These are phyloP conservation scores for Xestia ashworthii DNA, from an alignment of 2,888 invertebrate genomes.

Conservation along the genomic window DNA sequence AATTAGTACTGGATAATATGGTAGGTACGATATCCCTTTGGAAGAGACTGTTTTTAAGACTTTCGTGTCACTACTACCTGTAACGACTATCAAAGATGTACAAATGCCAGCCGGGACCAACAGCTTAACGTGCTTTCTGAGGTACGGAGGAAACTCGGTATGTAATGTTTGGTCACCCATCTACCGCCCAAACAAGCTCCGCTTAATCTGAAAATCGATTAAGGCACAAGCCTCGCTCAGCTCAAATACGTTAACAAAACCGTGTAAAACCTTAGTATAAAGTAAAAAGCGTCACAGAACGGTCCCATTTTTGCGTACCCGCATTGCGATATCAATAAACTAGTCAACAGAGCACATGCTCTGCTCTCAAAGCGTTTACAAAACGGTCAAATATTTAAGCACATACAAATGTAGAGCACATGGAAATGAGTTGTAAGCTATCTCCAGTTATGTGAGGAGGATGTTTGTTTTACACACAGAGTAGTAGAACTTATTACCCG, in stretches of 20 bases:
- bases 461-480: slow-evolving; percentile 17
- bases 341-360: slow-evolving; percentile 25
- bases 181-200: neutral
- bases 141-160: too few relatives aligned
- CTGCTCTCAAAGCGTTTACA: slow-evolving; percentile 24
- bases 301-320: neutral
- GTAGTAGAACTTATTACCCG: neutral
- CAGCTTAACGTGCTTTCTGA: too few relatives aligned
- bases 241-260: neutral
- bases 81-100: too few relatives aligned
- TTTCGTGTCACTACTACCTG: too few relatives aligned
- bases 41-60: too few relatives aligned
- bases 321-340: slow-evolving; percentile 51
- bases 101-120: too few relatives aligned
- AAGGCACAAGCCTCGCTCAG: too few relatives aligned
- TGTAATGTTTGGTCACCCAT: neutral
- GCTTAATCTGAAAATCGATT: neutral
- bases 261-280: neutral
- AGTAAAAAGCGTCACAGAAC: slow-evolving; percentile 7
- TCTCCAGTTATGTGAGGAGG: slow-evolving; percentile 3
- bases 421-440: slow-evolving; percentile 37
- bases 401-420: slow-evolving; percentile 28
- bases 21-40: too few relatives aligned
- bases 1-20: too few relatives aligned
- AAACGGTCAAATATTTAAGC: slow-evolving; percentile 46